Base-by-base conservation (phyloP, 2,888 invertebrate genomes). In the Drosophila cognata region DNA sequence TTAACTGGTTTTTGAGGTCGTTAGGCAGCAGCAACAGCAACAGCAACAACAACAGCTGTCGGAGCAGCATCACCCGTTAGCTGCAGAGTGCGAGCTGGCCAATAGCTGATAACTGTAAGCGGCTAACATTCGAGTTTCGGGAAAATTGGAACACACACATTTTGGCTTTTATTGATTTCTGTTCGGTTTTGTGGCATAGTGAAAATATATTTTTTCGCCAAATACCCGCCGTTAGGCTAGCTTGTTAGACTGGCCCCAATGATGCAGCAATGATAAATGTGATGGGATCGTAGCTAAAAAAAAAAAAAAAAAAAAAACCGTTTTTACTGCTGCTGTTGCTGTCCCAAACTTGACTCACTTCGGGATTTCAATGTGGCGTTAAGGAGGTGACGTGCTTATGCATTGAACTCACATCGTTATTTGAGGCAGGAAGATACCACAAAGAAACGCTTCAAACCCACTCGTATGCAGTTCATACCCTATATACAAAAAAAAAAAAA, bases 1-100 rank as follows among this genome's bases (percentile, higher is more conserved):
- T 63, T 43, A 74, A 77, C 83, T 82, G 83, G 83, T 81, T 81
- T 82, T 82, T 82, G 83, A 82, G 83, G 83, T 82, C 81, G 83
- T 76, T 82, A 80, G 73, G 77, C 80, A 68, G 79, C 66, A 62
- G 61, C 64, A 53, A 25, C 63, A 43, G 52, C 62, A 50, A 29
- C 70, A 46, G 13, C 38, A 53, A 13, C 43, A 55, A 6, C 41
- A 41, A 21, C 76, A 46, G 13, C 65, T 53, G 65, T 58, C 48
- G 65, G 35, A 21, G 71, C 71, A 77, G 68, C 76, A 76, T 71
- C 80, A 71, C 52, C 77, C 80, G 77, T 77, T 80, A 77, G 65
- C 69, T 75, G 51, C 78, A 55, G 59, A 66, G 78, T 56, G 74
- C 57, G 11, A 58, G 46, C 58, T 55, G 48, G 46, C 61, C 41